Percentiles rank a stretch among this genome's conserved stretches.
Evolutionary conservation across 2,797 vertebrate species (phyloP).

Genomic region (Parotocinclus haroldoi): DNA sequence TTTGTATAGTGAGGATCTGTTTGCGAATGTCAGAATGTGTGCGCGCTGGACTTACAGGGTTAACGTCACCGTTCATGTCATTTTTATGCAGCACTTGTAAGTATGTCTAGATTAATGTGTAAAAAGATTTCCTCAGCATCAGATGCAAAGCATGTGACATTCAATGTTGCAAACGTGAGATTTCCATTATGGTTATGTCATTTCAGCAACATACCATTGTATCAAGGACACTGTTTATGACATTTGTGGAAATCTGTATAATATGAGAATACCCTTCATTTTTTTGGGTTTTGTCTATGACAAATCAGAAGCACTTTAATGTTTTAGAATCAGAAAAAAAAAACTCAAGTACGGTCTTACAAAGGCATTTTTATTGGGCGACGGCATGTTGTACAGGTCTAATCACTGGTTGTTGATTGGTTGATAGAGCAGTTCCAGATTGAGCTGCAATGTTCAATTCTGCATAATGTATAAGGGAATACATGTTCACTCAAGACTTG

Average conservation of each 20-base stretch:
- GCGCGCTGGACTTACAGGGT: conserved; percentile 97
- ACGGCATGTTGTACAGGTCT: conserved; percentile 23
- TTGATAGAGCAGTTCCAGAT: conserved; percentile 8
- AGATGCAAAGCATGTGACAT: conserved; percentile 37
- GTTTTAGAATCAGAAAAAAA: conserved; percentile 65
- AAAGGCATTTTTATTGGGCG: conserved; percentile 28
- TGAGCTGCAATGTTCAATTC: conserved; percentile 9
- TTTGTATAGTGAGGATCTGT: conserved; percentile 82
- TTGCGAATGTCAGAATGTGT: conserved; percentile 74
- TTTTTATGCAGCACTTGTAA: conserved; percentile 86
- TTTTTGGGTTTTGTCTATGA: conserved; percentile 80
- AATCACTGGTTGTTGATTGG: conserved; percentile 5
- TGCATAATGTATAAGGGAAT: conserved; percentile 13
- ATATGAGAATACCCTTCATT: conserved; percentile 60
- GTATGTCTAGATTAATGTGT: conserved; percentile 60
- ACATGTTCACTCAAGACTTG: conserved; percentile 35
- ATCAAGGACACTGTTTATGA: conserved; percentile 42
- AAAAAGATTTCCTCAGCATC: conserved; percentile 23
- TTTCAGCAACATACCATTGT: conserved; percentile 63
- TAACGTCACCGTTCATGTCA: conserved; percentile 79
- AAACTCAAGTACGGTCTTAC: conserved; percentile 30
- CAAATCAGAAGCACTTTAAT: conserved; percentile 86
- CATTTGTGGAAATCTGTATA: conserved; percentile 67
- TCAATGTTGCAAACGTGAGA: conserved; percentile 34
- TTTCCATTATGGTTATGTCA: conserved; percentile 71